Evolutionary conservation across 2,888 invertebrate species (phyloP).

Genomic region (Leucophora obtusa): DNA sequence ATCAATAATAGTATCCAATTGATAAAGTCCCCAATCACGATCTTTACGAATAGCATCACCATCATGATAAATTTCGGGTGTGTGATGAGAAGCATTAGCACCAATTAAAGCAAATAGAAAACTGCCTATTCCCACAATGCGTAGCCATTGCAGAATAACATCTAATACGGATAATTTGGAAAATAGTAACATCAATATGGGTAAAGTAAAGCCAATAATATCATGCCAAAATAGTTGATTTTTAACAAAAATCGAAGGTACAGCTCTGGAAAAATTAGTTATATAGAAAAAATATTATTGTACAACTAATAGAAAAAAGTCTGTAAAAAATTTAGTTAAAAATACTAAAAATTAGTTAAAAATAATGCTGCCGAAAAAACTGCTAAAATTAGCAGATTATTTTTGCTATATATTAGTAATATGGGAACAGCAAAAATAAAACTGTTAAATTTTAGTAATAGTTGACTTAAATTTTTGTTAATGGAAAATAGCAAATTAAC

Average conservation of each 20-base stretch:
- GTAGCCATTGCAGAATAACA: constrained; percentile 79
- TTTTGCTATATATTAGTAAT: too few species aligned
- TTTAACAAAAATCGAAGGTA: constrained; percentile 63
- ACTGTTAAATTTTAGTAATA: too few species aligned
- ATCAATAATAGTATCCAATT: constrained; percentile 86
- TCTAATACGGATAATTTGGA: constrained; percentile 67
- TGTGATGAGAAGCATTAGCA: constrained; percentile 87
- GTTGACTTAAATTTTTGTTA: too few species aligned
- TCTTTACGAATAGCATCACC: constrained; percentile 81
- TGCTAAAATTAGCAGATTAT: too few species aligned
- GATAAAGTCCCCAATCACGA: constrained; percentile 87
- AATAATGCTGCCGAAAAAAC: too few species aligned
- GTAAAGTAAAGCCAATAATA: constrained; percentile 77
- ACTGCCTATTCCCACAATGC: constrained; percentile 80
- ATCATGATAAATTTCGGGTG: constrained; percentile 87
- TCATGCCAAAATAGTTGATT: constrained; percentile 75
- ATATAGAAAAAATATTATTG: too few species aligned
- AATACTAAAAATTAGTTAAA: too few species aligned
- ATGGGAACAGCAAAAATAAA: too few species aligned
- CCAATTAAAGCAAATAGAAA: constrained; percentile 83
- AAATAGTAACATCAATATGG: constrained; percentile 75
- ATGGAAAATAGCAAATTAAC: too few species aligned
- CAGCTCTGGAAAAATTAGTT: constrained; percentile 61
- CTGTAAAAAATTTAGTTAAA: too few species aligned
- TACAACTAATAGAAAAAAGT: too few species aligned